Percentiles rank a stretch among this genome's conserved stretches.
phyloP scores from a whole-genome alignment of 2,888 invertebrate species.

The Fabriciana adippe region DNA sequence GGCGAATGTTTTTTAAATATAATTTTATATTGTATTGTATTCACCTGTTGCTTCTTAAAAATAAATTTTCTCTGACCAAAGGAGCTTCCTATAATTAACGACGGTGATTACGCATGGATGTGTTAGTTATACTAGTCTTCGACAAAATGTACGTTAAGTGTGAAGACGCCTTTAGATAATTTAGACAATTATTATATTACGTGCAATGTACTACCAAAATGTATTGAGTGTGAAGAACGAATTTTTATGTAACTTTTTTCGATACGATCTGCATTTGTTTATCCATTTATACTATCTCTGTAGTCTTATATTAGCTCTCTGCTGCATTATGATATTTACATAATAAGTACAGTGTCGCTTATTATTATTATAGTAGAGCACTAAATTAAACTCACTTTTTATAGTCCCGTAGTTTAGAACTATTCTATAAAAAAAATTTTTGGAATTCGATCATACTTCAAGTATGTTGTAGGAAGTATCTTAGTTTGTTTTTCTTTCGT shows the following conservation, averaged over 20 bases:
- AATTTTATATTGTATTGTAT: conserved; percentile 3
- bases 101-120: conserved; percentile 22
- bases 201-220: conserved; percentile 49
- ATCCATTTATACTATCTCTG: not conserved
- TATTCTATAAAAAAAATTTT: too few relatives aligned
- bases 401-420: too few relatives aligned
- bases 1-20: not conserved
- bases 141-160: conserved; percentile 50
- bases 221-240: conserved; percentile 49
- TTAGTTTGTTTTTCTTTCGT: too few relatives aligned
- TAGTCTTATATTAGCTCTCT: conserved; percentile 29
- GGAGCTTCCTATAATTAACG: conserved; percentile 20
- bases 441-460: too few relatives aligned
- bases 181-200: conserved; percentile 22
- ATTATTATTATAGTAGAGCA: not conserved
- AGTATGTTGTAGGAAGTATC: too few relatives aligned
- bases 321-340: conserved; percentile 16
- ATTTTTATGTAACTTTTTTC: conserved; percentile 32
- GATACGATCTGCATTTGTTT: conserved; percentile 33
- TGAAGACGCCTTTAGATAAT: conserved; percentile 47
- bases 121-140: conserved; percentile 50
- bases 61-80: conserved; percentile 21
- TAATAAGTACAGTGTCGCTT: conserved; percentile 5
- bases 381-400: too few relatives aligned
- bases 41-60: not conserved